Evolutionary conservation across 2,888 invertebrate genomes (phyloP).

Genomic region (Drosophila quinaria): DNA sequence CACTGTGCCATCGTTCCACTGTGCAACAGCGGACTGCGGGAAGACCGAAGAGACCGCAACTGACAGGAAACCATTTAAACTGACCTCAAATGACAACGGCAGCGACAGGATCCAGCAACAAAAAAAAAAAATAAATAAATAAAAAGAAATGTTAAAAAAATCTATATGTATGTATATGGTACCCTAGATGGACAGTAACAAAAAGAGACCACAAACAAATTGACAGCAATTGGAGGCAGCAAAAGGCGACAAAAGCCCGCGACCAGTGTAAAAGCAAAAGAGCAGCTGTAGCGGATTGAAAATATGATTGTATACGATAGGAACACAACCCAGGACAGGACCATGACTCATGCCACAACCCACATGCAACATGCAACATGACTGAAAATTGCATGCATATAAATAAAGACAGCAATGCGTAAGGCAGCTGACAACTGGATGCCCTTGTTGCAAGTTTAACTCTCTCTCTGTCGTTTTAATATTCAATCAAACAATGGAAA

Average conservation of each 20-base stretch:
- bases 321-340: background rate
- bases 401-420: constrained; percentile 11
- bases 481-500: background rate
- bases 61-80: constrained; percentile 83
- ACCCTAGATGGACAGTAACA: constrained; percentile 63
- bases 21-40: constrained; percentile 41
- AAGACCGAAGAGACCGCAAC: constrained; percentile 75
- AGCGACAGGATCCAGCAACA: constrained; percentile 55
- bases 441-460: constrained; percentile 12
- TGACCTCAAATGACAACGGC: constrained; percentile 81
- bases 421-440: constrained; percentile 14
- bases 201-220: constrained; percentile 74
- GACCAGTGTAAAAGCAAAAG: constrained; percentile 20
- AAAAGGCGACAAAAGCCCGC: constrained; percentile 76
- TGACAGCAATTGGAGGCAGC: constrained; percentile 76
- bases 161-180: background rate
- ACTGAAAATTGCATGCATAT: constrained; percentile 27
- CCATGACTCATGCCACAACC: constrained; percentile 12
- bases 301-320: background rate
- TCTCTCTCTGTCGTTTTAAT: background rate
- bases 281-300: constrained; percentile 39
- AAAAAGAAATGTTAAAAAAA: constrained; percentile 35
- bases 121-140: constrained; percentile 31
- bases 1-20: background rate
- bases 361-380: constrained; percentile 6